Evolutionary conservation across 2,797 vertebrate genomes (phyloP).

Genomic region (Phrynocephalus forsythii): DNA sequence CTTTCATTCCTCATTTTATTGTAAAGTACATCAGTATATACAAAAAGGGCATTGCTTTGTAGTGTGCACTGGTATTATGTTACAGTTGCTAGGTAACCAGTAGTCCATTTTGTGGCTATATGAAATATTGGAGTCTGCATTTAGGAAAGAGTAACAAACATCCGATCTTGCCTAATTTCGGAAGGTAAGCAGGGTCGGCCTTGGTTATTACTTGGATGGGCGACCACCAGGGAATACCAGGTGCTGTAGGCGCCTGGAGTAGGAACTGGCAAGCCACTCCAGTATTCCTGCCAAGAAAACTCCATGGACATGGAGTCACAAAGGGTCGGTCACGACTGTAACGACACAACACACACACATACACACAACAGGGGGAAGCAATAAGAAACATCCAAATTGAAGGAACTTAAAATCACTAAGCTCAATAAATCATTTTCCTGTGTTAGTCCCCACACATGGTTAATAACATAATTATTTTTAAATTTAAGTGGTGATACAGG

Average conservation of each 20-base stretch:
- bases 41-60: conserved; percentile 54
- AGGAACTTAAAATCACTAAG: not conserved
- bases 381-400: not conserved
- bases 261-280: too few species aligned
- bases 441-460: not conserved
- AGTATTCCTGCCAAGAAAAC: too few species aligned
- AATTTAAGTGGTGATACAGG: not conserved
- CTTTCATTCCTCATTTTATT: conserved; percentile 23
- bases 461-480: not conserved
- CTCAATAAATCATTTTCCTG: not conserved
- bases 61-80: conserved; percentile 45
- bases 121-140: conserved; percentile 22
- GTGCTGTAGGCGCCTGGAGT: too few species aligned
- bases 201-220: too few species aligned
- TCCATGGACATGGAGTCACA: too few species aligned
- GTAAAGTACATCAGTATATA: conserved; percentile 32
- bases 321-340: too few species aligned
- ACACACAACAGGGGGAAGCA: not conserved
- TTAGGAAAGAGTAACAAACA: not conserved
- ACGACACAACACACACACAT: too few species aligned
- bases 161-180: too few species aligned
- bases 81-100: conserved; percentile 63
- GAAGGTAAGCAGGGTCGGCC: too few species aligned
- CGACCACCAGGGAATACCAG: too few species aligned
- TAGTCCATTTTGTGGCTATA: conserved; percentile 22